Evolutionary conservation across 2,888 invertebrate species (phyloP), one percentile per base, ranked within the genome.

Genomic region (Auanema sp.): DNA sequence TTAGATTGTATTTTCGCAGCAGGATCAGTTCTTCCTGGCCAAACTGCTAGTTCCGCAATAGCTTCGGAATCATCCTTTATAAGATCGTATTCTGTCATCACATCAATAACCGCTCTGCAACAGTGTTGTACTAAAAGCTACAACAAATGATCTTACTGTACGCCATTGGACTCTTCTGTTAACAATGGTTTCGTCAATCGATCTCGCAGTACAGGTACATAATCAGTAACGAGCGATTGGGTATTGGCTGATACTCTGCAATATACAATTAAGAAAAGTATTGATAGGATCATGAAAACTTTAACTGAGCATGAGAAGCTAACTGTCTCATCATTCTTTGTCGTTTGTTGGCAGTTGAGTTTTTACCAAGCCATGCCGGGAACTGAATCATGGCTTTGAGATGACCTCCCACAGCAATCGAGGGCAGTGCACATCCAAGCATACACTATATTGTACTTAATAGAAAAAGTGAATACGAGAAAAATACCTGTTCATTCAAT

Each of bases 311-410:
- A 80, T 96, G 96, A n/a, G 90, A 88, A 76, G 91, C 90, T 57
- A 95, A 87, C 84, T 93, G 92, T 84, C 91, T 91, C 12, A 91
- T 86, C 53, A 94, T 87, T 21, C 95, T 87, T 52, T 90, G 89
- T 83, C 91, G 89, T 86, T 96, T 97, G 70, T 86, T 89, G 18
- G 88, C 86, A 68, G 89, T 90, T 0, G 97, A 96, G 86, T 95
- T 92, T 86, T 93, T 93, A 1, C 98, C 98, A 59, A 98, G 89
- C 96, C 97, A 98, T 44, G 89, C 87, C 1, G 98, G 98, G 85
- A 98, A 98, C 81, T 90, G 90, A 21, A 75, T 55, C 68, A 64
- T 66, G 12, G 63, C 64, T 12, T 56, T 69, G 58, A 94, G 85
- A 80, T 90, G 88, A 2, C 97, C 97, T 25, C 90, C 88, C 89